A percentile compares a stretch with the other conserved stretches of the same genome.
These are phyloP conservation scores for Sylvilagus bachmani DNA, from an alignment of 2,113 vertebrate genomes.

Conservation along the genomic window DNA sequence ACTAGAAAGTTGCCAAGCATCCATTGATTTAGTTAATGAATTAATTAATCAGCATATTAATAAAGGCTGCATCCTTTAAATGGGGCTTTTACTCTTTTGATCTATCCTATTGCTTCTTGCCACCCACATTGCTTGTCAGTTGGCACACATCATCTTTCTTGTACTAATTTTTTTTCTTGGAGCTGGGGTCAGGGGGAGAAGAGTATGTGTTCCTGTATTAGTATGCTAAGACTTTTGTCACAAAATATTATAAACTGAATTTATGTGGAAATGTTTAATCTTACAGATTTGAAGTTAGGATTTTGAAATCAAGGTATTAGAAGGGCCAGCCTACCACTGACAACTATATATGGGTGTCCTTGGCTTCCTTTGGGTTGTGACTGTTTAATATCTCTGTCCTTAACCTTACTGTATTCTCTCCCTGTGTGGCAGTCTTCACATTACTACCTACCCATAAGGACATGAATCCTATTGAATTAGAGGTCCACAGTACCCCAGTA, in stretches of 20 bases:
- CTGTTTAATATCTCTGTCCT: not conserved
- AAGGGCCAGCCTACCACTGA: not conserved
- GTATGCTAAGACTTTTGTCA: not conserved
- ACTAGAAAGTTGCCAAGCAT: not conserved
- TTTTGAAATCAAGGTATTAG: not conserved
- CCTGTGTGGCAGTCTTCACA: not conserved
- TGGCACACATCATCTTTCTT: not conserved
- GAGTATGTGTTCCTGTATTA: not conserved
- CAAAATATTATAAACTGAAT: not conserved
- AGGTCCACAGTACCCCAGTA: not conserved
- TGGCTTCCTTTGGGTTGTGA: not conserved
- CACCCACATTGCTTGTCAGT: not conserved
- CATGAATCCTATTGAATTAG: not conserved
- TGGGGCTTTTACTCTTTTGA: not conserved
- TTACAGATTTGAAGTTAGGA: not conserved
- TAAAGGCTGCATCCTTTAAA: not conserved
- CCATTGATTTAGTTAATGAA: no score
- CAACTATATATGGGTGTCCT: not conserved
- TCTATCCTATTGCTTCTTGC: not conserved
- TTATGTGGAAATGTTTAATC: not conserved
- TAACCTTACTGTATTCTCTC: not conserved
- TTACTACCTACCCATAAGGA: not conserved
- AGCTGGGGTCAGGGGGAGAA: not conserved
- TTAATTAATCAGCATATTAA: not conserved
- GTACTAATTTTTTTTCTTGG: not conserved